Base-by-base conservation (phyloP, 2,797 vertebrate species). In the Hybognathus amarus region DNA sequence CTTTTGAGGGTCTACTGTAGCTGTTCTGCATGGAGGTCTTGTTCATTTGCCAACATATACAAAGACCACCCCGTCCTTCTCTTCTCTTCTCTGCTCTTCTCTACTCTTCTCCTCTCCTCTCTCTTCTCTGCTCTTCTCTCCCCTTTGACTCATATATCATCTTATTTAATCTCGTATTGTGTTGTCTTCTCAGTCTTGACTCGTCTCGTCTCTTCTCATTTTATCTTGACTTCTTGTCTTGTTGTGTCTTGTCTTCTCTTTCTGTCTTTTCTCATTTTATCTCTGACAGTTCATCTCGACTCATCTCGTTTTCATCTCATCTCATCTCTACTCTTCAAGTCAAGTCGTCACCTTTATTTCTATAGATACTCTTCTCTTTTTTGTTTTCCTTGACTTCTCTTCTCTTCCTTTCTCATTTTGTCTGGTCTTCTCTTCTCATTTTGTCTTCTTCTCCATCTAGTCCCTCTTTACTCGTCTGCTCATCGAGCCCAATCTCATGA, bases 21-120 rank as follows among this genome's bases (percentile, higher is more conserved):
- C 77, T 83, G 85, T 82, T 22, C 77, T 83, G 85, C 83, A 90
- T 83, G 85, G 22, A 92, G 87, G 92, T 92, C 90, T 90, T 86
- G 87, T 87, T 90, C 84, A 91, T 90, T 88, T 92, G 90, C 87
- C 89, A 90, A 83, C 87, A 27, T 87, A 68, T 68, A 90, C 85
- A 90, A 91, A 91, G 13, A 86, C 84, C 79, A 79, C 64, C 88
- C 90, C 11, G 45, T 38, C 27, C 52, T 47, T 61, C 42, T 63
- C 30, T 47, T 30, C n/a, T n/a, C n/a, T n/a, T n/a, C n/a, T n/a
- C n/a, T n/a, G n/a, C n/a, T n/a, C n/a, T n/a, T n/a, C n/a, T n/a
- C n/a, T n/a, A n/a, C n/a, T n/a, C n/a, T n/a, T n/a, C n/a, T n/a
- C n/a, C n/a, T n/a, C n/a, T n/a, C n/a, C n/a, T n/a, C n/a, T n/a